These are phyloP conservation scores for Stylophora pistillata DNA, from an alignment of 64 coral and sea anemone species.

Conservation along the genomic window DNA sequence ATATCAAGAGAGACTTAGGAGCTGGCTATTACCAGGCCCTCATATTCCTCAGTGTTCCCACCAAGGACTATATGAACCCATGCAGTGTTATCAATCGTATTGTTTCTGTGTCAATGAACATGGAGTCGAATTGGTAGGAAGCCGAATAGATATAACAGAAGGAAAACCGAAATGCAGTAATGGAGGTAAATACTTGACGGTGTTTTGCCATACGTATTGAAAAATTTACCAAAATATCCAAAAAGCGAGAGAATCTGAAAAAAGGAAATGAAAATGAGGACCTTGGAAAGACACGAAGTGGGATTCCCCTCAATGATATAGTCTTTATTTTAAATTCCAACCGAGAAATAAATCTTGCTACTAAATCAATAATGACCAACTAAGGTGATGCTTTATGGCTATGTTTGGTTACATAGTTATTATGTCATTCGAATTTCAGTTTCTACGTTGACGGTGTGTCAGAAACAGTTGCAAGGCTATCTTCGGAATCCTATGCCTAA, in stretches of 20 bases:
- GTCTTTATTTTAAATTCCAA: no score
- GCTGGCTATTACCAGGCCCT: conserved; percentile 19
- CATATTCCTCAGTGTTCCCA: conserved; percentile 21
- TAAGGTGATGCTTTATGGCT: no score
- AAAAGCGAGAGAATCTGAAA: no score
- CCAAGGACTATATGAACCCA: conserved; percentile 10
- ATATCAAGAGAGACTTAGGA: conserved; percentile 28
- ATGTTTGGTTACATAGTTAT: no score
- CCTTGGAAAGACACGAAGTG: no score
- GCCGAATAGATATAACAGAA: conserved; percentile 26
- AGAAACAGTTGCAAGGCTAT: conserved; percentile 67
- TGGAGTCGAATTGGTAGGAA: conserved; percentile 17
- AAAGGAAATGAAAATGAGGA: no score
- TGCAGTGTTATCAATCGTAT: conserved; percentile 11
- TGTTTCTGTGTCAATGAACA: conserved; percentile 58
- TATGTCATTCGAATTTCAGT: conserved; percentile 2
- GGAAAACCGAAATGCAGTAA: conserved; percentile 32
- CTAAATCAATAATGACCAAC: no score
- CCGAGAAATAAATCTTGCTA: no score
- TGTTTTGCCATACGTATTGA: no score
- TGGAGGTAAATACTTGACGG: conserved; percentile 5
- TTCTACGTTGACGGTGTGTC: conserved; percentile 56
- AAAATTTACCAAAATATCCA: no score
- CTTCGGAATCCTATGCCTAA: conserved; percentile 34
- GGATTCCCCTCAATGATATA: no score